Base-by-base conservation (phyloP, 2,888 invertebrate genomes). In the Luperina testacea region DNA sequence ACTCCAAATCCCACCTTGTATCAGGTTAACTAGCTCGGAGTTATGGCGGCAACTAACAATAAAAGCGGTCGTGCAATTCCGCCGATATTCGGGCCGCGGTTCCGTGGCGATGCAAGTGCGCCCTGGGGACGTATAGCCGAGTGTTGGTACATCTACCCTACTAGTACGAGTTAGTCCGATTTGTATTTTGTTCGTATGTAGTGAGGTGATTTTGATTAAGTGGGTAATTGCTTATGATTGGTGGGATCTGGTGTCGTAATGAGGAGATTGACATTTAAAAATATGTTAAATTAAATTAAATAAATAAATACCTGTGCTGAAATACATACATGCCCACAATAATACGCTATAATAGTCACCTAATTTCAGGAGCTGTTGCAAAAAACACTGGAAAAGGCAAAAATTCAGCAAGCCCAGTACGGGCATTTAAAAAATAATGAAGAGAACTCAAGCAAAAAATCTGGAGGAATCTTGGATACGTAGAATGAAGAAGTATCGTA, bases 11-110 rank as follows among this genome's bases (percentile, higher is more conserved):
- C 87, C 72, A 85, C 83, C 85, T 89, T 83, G 78, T 90, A 89
- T 87, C 92, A 92, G 92, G 92, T 92, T 92, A 90, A 92, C 90
- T 89, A 89, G 90, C 86, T 79, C 83, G 63, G 77, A 89, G 89
- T 89, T 89, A 88, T 86, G 67, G 85, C 77, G 74, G 83, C 90
- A 88, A 88, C 90, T 90, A 89, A 88, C 91, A 89, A 91, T 92
- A 91, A 91, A 90, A 87, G 85, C 85, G 89, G 86, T 91, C 87
- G 88, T 87, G 85, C 92, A 90, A 92, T 92, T 85, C 82, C 75
- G 87, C 27, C 81, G 69, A 82, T 68, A 67, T 80, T 83, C 86
- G 81, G 83, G 79, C 76, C 85, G 88, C 68, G 89, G 91, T 90
- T 88, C 87, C 82, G 87, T 84, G 88, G 85, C 82, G 45, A 77